Percentiles rank a stretch among this genome's conserved stretches.
These are phyloP conservation scores for Clarias batrachus DNA, from an alignment of 2,113 vertebrate genomes.

Conservation along the genomic window DNA sequence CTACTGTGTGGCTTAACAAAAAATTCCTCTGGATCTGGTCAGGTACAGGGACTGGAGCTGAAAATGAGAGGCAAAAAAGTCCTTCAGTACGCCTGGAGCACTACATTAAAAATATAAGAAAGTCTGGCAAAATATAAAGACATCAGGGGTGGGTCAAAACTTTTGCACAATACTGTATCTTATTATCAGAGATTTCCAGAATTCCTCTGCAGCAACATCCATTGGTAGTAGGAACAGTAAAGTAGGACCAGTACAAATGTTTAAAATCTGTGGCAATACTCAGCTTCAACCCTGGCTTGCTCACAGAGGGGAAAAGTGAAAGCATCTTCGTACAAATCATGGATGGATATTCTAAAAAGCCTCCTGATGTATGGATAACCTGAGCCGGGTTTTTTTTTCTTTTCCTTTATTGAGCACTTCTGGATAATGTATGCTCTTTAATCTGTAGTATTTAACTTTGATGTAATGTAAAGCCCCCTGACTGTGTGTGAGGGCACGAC, in stretches of 20 bases:
- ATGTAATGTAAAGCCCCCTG: slow-evolving; percentile 10
- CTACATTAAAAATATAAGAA: too few relatives aligned
- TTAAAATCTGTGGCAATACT: not conserved
- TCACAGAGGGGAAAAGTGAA: not conserved
- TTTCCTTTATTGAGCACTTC: not conserved
- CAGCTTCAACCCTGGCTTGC: not conserved
- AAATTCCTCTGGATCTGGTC: too few relatives aligned
- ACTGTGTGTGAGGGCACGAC: not conserved
- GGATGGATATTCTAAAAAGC: not conserved
- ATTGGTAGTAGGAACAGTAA: not conserved
- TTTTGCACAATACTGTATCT: too few relatives aligned
- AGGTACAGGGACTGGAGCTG: too few relatives aligned
- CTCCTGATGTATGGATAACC: not conserved
- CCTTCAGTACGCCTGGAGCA: too few relatives aligned
- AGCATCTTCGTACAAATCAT: not conserved
- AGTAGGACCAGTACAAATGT: not conserved
- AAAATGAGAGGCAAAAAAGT: too few relatives aligned
- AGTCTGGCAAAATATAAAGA: too few relatives aligned
- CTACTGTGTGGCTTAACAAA: too few relatives aligned
- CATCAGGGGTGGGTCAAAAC: too few relatives aligned
- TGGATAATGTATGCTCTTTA: slow-evolving; percentile 25
- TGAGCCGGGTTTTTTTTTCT: not conserved
- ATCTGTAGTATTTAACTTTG: slow-evolving; percentile 31
- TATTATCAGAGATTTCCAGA: not conserved
- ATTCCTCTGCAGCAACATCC: not conserved